Conservation (phyloP, 1,140 invertebrate genomes). For the Andrena cerasifolii region DNA sequence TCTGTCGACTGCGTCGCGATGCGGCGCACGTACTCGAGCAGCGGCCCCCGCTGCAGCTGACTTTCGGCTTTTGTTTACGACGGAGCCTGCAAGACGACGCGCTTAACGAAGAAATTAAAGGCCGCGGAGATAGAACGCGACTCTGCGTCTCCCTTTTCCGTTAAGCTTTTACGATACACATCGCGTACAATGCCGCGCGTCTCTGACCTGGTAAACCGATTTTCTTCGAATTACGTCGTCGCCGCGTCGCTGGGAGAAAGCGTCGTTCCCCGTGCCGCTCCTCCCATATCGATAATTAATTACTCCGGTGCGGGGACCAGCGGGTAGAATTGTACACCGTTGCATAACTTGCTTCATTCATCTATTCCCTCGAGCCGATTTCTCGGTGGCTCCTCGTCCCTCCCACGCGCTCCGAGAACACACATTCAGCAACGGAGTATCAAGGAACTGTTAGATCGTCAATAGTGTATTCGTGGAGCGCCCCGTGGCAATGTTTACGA, state of each 20-base stretch:
- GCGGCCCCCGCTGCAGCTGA: slow-evolving; percentile 1
- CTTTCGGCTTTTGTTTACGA: slow-evolving; percentile 34
- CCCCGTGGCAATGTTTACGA: no score
- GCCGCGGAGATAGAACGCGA: not conserved
- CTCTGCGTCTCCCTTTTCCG: slow-evolving; percentile 47
- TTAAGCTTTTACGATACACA: slow-evolving; percentile 60
- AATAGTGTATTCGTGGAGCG: no score
- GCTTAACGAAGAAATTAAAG: slow-evolving; percentile 60
- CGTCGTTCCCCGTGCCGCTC: not conserved
- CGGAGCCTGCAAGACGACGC: slow-evolving; percentile 3
- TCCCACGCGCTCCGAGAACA: no score
- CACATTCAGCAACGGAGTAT: no score
- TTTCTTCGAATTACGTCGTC: slow-evolving; percentile 36
- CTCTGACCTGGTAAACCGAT: slow-evolving; percentile 46
- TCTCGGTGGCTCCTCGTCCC: not conserved
- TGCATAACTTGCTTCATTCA: slow-evolving; percentile 28
- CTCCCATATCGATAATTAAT: slow-evolving; percentile 13
- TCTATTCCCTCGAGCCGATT: not conserved
- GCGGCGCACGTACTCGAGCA: not conserved
- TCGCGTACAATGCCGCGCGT: slow-evolving; percentile 39
- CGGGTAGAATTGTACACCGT: not conserved
- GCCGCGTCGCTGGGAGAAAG: slow-evolving; percentile 31
- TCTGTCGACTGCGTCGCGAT: not conserved
- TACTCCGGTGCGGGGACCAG: not conserved
- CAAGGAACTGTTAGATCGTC: no score